Evolutionary conservation across 2,113 vertebrate genomes (phyloP).

Genomic region (Cheirogaleus medius): DNA sequence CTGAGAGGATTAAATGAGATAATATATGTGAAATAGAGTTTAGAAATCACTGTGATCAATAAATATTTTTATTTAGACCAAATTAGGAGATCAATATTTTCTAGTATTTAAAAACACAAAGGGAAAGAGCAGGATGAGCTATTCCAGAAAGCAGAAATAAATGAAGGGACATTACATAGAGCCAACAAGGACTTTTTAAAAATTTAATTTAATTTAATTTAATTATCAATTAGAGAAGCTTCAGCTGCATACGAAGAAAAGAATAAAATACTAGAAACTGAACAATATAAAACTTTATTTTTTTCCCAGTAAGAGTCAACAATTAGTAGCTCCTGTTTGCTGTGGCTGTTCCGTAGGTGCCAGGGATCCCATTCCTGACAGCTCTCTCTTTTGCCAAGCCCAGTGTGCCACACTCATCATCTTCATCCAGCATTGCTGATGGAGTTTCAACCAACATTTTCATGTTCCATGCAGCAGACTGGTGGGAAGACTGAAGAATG

Average conservation of each 20-base stretch:
- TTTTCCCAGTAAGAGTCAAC: not conserved
- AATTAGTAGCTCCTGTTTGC: not conserved
- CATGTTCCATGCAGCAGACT: not conserved
- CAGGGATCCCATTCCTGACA: accelerated
- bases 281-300: not conserved
- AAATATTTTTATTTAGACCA: not conserved
- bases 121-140: not conserved
- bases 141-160: not conserved
- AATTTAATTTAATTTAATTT: not conserved
- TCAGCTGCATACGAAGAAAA: not conserved
- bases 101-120: not conserved
- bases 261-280: not conserved
- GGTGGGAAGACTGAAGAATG: not conserved
- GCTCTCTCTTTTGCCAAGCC: no score
- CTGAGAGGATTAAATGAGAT: not conserved
- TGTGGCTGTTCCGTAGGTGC: not conserved
- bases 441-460: no score
- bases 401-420: accelerated
- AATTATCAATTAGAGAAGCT: not conserved
- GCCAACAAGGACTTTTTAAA: not conserved
- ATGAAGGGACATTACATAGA: not conserved
- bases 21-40: not conserved
- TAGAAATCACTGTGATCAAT: not conserved
- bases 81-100: not conserved
- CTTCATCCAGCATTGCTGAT: not conserved